Base-by-base conservation (phyloP, 2,888 invertebrate species). In the Cephus pygmeus region DNA sequence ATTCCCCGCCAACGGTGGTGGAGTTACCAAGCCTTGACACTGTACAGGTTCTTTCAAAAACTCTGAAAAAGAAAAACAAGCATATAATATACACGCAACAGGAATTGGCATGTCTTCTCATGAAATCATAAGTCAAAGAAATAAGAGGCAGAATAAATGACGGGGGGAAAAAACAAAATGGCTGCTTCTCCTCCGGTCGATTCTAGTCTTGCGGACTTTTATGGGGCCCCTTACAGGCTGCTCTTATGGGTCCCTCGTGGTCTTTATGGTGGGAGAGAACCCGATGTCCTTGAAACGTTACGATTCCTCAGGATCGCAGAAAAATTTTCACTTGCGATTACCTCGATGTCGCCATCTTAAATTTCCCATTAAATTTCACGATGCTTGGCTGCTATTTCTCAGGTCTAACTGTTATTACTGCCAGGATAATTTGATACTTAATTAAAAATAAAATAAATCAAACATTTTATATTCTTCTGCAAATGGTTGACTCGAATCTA, bases 1-100 rank as follows among this genome's bases (percentile, higher is more conserved):
- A 84, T 91, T 87, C 91, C 80, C 92, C 92, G 95, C 95, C 95
- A 95, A 95, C 95, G 95, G 95, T 95, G 95, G 95, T 95, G 95
- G 95, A 95, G 95, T 95, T 95, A 95, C 95, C 95, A 95, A 92
- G 93, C 94, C 95, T 93, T 88, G 87, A 86, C 85, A 84, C 89
- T 35, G 74, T 56, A 56, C 56, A 56, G 56, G 56, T 56, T 56
- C 56, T 23, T 56, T 56, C 56, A 56, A 56, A 56, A 56, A 56
- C 23, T 56, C 56, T 56, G 56, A 56, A 56, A 56, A 56, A 23
- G 23, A 56, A 56, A 56, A 23, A 9, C 23, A 23, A 56, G 23
- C 56, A 15, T 9, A 15, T 56, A 9, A 56, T 56, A 23, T 23
- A 56, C 56, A 23, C 56, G 56, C 56, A 23, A 9, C 0, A 9